phyloP scores from a whole-genome alignment of 2,888 invertebrate genomes.

The Limnephilus rhombicus region DNA sequence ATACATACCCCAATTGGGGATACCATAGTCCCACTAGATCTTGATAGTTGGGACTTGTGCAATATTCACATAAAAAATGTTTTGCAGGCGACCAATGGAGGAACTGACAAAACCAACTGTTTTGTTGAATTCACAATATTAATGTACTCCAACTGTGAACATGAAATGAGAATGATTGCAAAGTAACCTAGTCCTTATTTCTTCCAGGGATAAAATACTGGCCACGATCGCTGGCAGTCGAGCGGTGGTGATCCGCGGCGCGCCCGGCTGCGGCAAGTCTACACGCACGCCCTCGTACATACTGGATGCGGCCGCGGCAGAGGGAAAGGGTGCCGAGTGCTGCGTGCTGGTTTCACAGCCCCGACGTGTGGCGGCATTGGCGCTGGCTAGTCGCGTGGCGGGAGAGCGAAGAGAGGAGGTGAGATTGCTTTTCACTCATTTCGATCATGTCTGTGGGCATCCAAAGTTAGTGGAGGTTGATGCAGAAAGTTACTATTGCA shows the following conservation, averaged over 20 bases:
- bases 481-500: no score
- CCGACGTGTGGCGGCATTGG: conserved; percentile 83
- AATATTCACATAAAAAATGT: no score
- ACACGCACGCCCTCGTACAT: conserved; percentile 83
- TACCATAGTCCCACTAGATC: no score
- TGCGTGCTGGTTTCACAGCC: conserved; percentile 83
- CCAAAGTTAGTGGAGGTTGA: no score
- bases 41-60: no score
- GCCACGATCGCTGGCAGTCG: conserved; percentile 75
- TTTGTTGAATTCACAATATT: no score
- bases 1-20: no score
- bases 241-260: conserved; percentile 81
- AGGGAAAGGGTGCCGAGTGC: conserved; percentile 73
- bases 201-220: conserved; percentile 75
- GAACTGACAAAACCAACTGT: no score
- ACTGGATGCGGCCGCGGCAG: conserved; percentile 73
- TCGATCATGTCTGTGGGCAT: no score
- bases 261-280: conserved; percentile 87
- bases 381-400: conserved; percentile 82
- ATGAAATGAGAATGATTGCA: not conserved
- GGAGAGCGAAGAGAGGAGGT: conserved; percentile 80
- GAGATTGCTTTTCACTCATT: conserved; percentile 59
- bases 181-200: not conserved
- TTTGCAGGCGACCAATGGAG: no score
- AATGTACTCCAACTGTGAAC: no score